Base-by-base conservation (phyloP, 2,113 vertebrate species). In the Oreotragus oreotragus region DNA sequence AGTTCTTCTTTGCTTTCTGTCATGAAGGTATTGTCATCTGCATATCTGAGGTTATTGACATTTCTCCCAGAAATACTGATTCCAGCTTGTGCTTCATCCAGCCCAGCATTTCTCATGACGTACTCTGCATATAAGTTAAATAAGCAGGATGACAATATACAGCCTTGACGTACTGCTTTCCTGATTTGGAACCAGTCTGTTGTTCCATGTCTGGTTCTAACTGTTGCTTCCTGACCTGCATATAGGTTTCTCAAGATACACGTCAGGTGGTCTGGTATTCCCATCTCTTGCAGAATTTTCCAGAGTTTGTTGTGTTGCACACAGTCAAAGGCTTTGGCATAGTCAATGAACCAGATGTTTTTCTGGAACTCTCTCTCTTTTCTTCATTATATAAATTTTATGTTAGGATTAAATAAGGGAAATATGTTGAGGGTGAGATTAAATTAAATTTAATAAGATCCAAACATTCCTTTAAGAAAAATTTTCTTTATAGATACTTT, bases 401-500 rank as follows among this genome's bases (percentile, higher is more conserved):
- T 43, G 28, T 77, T 21, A 73, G 47, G 11, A 57, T 80, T 76
- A 73, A 62, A 66, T 7, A 88, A 91, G 76, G 30, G 30, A 91
- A 91, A 57, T 91, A 27, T 87, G 39, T 55, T 17, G 53, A 23
- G 10, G 28, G 45, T 53, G 33, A 33, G 11, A 6, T 39, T 83
- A 62, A 93, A 66, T 70, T 53, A 62, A 93, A 66, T 70, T 53
- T 88, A 51, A 19, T 60, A 66, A 95, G 57, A 88, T 88, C 23
- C 81, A 94, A 96, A 95, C 90, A 49, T 80, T 87, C 39, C 25
- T 81, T 88, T 49, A 64, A 80, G 84, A 88, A 97, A 91, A 85
- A 30, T 12, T 21, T 76, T 96, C 93, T 97, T 66, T 60, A 81
- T 96, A 88, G 45, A 28, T 83, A 73, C 33, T 60, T 73, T 91